Evolutionary conservation across 2,797 vertebrate species (phyloP).

Genomic region (Darevskia nairensis): DNA sequence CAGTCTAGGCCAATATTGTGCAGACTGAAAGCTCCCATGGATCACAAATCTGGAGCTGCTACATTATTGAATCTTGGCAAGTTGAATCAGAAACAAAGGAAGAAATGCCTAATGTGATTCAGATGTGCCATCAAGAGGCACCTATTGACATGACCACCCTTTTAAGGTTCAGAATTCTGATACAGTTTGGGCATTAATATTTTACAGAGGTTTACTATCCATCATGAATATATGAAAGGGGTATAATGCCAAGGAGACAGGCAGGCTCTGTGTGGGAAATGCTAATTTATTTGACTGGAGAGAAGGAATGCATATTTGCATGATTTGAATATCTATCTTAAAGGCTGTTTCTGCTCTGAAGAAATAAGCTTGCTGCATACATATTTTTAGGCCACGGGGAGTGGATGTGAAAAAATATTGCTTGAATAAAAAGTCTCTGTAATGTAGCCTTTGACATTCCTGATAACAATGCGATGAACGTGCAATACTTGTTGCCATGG

Average conservation of each 20-base stretch:
- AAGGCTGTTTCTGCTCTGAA: background rate
- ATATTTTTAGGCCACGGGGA: slow-evolving; percentile 21
- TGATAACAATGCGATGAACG: slow-evolving; percentile 59
- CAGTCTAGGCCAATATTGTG: background rate
- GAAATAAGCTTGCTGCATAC: slow-evolving; percentile 42
- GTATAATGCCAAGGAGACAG: slow-evolving; percentile 13
- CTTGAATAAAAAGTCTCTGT: slow-evolving; percentile 49
- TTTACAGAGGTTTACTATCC: slow-evolving; percentile 49
- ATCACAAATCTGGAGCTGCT: background rate
- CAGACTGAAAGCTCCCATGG: background rate
- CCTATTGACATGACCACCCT: background rate
- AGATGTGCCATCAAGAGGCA: slow-evolving; percentile 9
- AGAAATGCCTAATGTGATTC: slow-evolving; percentile 20
- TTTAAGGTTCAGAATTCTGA: slow-evolving; percentile 13
- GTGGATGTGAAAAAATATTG: slow-evolving; percentile 49
- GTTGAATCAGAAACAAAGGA: background rate
- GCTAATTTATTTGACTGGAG: background rate
- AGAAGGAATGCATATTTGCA: background rate
- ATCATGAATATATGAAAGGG: slow-evolving; percentile 29
- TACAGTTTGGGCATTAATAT: slow-evolving; percentile 22
- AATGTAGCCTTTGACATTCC: slow-evolving; percentile 58
- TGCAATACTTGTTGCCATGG: slow-evolving; percentile 72
- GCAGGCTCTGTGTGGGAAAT: background rate
- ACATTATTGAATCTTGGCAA: background rate
- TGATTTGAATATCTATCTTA: background rate